Evolutionary conservation across 2,113 vertebrate species (phyloP), one percentile per base, ranked within the genome.

Genomic region (Oostethus manadensis): DNA sequence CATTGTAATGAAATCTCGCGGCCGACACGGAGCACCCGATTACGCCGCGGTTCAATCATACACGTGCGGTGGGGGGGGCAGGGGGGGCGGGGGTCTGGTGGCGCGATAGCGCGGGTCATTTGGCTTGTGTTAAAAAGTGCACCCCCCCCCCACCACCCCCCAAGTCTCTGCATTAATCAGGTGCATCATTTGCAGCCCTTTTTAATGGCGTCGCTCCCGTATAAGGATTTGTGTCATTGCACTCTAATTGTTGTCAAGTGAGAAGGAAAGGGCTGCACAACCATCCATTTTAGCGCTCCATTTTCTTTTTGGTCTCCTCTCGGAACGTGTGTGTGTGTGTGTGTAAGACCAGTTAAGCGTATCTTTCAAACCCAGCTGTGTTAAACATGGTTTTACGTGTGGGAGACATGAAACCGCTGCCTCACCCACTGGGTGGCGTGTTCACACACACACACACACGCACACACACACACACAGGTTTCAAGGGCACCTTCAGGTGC

Each of bases 331-430:
- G 29, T 33, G 29, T 33, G 29, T 15, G 6, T 10, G 16, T 51
- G 48, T 26, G 60, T 40, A 20, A 16, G 48, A 26, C 7, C 22
- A 26, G 4, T 18, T 33, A n/a, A 43, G 54, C 20, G 61, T 42
- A 23, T 80, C 70, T 78, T 66, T 64, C 73, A 82, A 80, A 74
- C 71, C 82, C 79, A 73, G 73, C 84, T 82, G 85, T 79, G 85
- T 82, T 89, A 89, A 89, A 83, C 84, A 81, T 35, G 71, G 82
- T 35, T 80, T 81, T 84, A 80, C 78, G 77, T 77, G 80, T 77
- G 80, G 74, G 70, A 82, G 82, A 83, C 78, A 82, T 80, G 86
- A 86, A 86, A 77, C 77, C 70, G 79, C 76, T 61, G 61, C 62
- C 68, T 77, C 74, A 60, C 80, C 80, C 57, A 48, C 70, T 69